Evolutionary conservation across 2,113 vertebrate species (phyloP).

Genomic region (Carlito syrichta): DNA sequence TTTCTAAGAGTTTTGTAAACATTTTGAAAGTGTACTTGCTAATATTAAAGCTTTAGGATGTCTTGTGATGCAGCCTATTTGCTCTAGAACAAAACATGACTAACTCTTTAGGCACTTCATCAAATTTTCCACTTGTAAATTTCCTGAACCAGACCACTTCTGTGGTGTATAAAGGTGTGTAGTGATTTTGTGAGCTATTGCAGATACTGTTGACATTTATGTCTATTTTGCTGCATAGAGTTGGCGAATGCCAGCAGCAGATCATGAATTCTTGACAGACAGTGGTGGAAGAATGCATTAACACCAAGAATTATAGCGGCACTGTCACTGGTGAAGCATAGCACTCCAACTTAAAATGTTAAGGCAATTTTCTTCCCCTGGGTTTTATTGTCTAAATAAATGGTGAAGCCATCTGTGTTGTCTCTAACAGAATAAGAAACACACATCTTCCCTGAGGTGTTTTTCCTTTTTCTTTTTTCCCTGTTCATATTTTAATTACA

Average conservation of each 20-base stretch:
- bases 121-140: slow-evolving; percentile 48
- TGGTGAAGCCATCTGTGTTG: background rate
- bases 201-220: slow-evolving; percentile 10
- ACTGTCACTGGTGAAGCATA: background rate
- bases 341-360: background rate
- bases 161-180: background rate
- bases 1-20: slow-evolving; percentile 65
- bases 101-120: slow-evolving; percentile 44
- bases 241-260: background rate
- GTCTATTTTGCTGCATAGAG: slow-evolving; percentile 28
- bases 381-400: slow-evolving; percentile 6
- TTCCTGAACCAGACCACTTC: slow-evolving; percentile 7
- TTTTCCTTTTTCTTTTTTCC: background rate
- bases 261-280: slow-evolving; percentile 22
- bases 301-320: background rate
- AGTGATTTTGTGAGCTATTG: slow-evolving; percentile 11
- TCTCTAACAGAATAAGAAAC: slow-evolving; percentile 1
- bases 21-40: slow-evolving; percentile 51
- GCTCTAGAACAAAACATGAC: slow-evolving; percentile 46
- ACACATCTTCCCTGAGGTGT: background rate
- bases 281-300: slow-evolving; percentile 9
- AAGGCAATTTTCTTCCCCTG: background rate
- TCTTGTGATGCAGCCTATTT: slow-evolving; percentile 11
- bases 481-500: background rate
- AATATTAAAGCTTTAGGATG: slow-evolving; percentile 36